These are phyloP conservation scores for Clitarchus hookeri DNA, from an alignment of 2,888 invertebrate genomes.

Conservation along the genomic window DNA sequence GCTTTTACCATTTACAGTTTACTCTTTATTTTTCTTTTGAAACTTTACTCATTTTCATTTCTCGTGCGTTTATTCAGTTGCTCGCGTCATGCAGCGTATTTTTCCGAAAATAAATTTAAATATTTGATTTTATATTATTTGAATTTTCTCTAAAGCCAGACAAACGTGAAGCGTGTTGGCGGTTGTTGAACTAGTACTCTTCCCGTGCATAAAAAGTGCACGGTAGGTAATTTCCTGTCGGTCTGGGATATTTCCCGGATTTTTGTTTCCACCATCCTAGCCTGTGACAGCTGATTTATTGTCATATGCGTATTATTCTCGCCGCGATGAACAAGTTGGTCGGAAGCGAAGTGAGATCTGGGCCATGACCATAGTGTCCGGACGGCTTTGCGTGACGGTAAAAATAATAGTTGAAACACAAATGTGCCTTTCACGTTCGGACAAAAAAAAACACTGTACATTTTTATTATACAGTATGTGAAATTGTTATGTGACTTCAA, in stretches of 20 bases:
- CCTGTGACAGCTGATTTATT: background rate
- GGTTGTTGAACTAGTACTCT: background rate
- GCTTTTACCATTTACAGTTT: too few relatives aligned
- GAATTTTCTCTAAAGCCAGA: background rate
- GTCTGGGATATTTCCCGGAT: background rate
- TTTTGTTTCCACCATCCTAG: background rate
- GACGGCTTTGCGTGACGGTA: background rate
- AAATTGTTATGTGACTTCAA: too few relatives aligned
- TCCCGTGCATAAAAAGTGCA: background rate
- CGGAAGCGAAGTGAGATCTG: background rate
- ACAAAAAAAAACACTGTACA: background rate
- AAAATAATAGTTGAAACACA: background rate
- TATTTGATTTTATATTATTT: background rate
- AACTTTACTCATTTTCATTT: too few relatives aligned
- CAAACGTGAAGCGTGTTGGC: background rate
- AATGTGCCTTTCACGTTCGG: background rate
- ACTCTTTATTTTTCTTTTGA: too few relatives aligned
- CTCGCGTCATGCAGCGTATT: too few relatives aligned
- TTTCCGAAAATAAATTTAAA: too few relatives aligned
- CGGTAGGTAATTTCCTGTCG: background rate
- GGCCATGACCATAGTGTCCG: background rate
- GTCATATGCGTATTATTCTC: background rate
- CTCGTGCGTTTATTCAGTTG: too few relatives aligned
- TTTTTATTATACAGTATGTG: too few relatives aligned
- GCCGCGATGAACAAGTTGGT: background rate